Conservation (phyloP, 2,888 invertebrate genomes). For the Fragum sueziense region DNA sequence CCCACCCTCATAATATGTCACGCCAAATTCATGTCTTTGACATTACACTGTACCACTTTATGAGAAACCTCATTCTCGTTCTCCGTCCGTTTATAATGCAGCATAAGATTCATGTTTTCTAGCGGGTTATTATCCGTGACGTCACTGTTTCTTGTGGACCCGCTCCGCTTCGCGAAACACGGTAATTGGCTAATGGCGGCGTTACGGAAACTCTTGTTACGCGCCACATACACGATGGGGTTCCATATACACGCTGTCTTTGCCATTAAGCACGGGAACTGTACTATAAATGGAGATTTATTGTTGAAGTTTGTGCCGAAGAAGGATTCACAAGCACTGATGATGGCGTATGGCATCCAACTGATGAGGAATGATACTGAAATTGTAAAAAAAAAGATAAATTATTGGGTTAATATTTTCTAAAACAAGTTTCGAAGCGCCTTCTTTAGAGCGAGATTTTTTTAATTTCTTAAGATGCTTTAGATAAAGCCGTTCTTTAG, state of each 20-base stretch:
- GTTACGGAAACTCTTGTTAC: constrained; percentile 30
- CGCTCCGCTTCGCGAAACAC: background rate
- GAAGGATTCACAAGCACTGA: constrained; percentile 33
- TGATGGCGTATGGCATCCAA: constrained; percentile 52
- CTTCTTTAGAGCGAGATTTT: no score
- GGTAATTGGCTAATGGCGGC: constrained; percentile 6
- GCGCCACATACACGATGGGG: constrained; percentile 38
- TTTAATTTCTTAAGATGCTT: no score
- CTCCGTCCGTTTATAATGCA: background rate
- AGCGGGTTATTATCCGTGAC: background rate
- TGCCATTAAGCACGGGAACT: constrained; percentile 43
- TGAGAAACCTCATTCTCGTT: constrained; percentile 13
- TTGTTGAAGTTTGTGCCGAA: constrained; percentile 35
- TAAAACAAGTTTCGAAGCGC: no score
- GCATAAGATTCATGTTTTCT: background rate
- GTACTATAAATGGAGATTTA: constrained; percentile 36
- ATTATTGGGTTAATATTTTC: no score
- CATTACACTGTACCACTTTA: background rate
- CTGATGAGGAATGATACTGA: constrained; percentile 43
- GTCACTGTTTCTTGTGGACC: background rate
- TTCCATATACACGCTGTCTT: constrained; percentile 46
- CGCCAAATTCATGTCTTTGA: no score
- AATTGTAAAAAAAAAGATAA: constrained; percentile 6
- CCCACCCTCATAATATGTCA: no score
- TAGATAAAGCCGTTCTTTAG: no score